Conservation (phyloP, 2,888 invertebrate species). For the Epinotia demarniana region DNA sequence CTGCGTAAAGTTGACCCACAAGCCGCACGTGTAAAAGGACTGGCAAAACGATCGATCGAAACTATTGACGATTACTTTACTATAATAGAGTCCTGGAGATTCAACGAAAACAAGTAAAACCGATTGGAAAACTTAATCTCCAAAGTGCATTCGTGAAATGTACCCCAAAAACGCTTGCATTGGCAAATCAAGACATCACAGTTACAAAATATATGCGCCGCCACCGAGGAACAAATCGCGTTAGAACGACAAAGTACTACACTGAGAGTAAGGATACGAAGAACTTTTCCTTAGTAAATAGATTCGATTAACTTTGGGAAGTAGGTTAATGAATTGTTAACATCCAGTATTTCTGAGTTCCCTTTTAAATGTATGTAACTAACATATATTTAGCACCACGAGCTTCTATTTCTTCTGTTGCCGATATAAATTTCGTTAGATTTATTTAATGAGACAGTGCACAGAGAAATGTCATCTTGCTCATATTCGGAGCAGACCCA, state of each 20-base stretch:
- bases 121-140: background rate
- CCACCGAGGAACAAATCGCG: background rate
- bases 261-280: background rate
- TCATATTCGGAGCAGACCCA: no score
- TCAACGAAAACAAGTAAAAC: background rate
- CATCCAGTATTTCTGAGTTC: background rate
- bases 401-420: no score
- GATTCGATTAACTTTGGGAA: conserved; percentile 28
- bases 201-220: background rate
- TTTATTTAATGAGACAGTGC: no score
- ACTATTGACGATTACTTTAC: no score
- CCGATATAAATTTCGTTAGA: no score
- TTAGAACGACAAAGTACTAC: conserved; percentile 17
- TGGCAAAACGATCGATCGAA: no score
- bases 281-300: conserved; percentile 23
- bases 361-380: background rate
- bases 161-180: background rate
- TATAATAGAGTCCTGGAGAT: no score
- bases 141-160: conserved; percentile 18
- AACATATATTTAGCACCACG: no score
- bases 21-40: no score
- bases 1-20: no score
- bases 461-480: no score
- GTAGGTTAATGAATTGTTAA: conserved; percentile 30
- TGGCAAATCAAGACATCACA: conserved; percentile 3